Conservation (phyloP, 2,888 invertebrate genomes). For the Stenotaenia linearis region DNA sequence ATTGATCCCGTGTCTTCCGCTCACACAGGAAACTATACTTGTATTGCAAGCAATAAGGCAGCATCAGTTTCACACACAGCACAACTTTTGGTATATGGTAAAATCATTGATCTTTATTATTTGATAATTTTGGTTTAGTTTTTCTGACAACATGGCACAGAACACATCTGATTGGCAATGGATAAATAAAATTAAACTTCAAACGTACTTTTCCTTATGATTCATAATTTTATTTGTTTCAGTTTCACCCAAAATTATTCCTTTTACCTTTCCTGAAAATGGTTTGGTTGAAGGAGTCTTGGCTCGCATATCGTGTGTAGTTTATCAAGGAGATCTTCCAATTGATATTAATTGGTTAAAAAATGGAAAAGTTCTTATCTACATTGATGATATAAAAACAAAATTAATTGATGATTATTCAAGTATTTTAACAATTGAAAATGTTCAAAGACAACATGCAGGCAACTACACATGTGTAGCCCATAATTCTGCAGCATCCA, state of each 20-base stretch:
- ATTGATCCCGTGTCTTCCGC: conserved; percentile 39
- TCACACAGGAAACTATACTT: conserved; percentile 42
- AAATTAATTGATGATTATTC: not conserved
- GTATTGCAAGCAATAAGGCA: conserved; percentile 40
- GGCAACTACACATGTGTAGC: conserved; percentile 21
- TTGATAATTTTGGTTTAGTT: not conserved
- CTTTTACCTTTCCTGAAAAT: conserved; percentile 52
- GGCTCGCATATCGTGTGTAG: conserved; percentile 50
- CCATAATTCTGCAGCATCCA: not conserved
- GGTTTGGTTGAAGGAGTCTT: conserved; percentile 54
- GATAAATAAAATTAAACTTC: not conserved
- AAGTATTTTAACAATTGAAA: conserved; percentile 4
- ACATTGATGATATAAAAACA: not conserved
- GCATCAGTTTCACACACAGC: conserved; percentile 40
- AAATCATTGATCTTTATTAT: too few relatives aligned
- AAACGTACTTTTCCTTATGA: not conserved
- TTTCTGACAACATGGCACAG: not conserved
- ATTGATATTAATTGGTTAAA: conserved; percentile 49
- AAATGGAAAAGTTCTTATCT: conserved; percentile 44
- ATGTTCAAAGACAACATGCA: not conserved
- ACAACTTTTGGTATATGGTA: conserved; percentile 40
- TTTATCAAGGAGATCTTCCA: conserved; percentile 43
- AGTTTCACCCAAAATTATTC: conserved; percentile 54
- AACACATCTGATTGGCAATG: not conserved
- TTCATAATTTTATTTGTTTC: conserved; percentile 34